Conservation (phyloP, 1,140 invertebrate genomes). For the Wiebesia pumilae region DNA sequence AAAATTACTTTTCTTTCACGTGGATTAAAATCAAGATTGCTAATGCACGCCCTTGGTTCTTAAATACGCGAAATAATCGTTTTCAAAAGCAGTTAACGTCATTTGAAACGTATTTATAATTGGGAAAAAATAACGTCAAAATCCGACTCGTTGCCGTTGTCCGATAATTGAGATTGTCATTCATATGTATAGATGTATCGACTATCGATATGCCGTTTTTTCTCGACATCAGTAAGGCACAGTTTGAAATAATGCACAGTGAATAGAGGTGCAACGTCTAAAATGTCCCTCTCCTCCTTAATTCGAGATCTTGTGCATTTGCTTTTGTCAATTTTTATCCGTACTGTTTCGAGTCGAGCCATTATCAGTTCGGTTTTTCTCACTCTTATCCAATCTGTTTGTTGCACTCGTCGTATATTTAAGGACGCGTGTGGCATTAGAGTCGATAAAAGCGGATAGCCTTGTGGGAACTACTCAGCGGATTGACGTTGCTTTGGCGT, state of each 20-base stretch:
- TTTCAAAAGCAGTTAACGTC: too few relatives aligned
- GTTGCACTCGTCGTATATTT: background rate
- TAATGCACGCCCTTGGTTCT: too few relatives aligned
- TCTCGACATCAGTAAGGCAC: background rate
- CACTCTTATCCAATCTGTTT: background rate
- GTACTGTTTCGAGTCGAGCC: background rate
- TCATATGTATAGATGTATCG: background rate
- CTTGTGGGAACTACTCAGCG: constrained; percentile 11
- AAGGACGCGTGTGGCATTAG: constrained; percentile 4
- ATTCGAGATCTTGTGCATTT: background rate
- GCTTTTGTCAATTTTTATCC: background rate
- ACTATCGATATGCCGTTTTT: background rate
- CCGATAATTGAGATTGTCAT: background rate
- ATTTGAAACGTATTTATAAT: too few relatives aligned
- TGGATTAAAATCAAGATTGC: too few relatives aligned
- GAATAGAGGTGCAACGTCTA: background rate
- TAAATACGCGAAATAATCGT: too few relatives aligned
- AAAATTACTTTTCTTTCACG: too few relatives aligned
- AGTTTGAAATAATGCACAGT: background rate
- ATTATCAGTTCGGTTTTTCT: background rate
- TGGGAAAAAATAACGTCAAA: background rate
- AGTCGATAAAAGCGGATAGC: constrained; percentile 6
- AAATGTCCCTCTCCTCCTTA: background rate
- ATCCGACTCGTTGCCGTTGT: background rate
- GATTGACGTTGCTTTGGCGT: background rate